Evolutionary conservation across 2,888 invertebrate genomes (phyloP), one percentile per base, ranked within the genome.

Genomic region (Cristatella mucedo): DNA sequence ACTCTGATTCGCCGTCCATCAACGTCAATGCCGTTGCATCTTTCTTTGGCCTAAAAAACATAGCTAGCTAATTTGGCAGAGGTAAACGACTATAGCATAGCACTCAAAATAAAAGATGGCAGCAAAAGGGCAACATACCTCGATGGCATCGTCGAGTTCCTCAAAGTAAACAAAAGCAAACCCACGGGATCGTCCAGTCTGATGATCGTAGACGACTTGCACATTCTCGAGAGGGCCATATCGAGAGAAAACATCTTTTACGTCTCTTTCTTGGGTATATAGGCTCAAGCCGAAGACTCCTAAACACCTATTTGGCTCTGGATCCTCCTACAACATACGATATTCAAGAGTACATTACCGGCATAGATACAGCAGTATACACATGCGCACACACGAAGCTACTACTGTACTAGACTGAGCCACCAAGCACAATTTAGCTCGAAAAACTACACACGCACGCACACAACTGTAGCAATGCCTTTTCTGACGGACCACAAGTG

Each of bases 131-230:
- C 9, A 11, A 34, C 40, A 38, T 51, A 67, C 67, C 41, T 79
- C 78, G 63, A 82, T 82, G 0, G 93, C 86, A 69, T 91, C 87
- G 44, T 82, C 81, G 34, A 78, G 70, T 43, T 76, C 77, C 66
- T 82, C 80, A 69, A 79, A 91, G 69, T 93, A 93, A 33, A 93
- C 82, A 71, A 93, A 93, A 53, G 84, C 82, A 70, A 91, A 93
- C n/a, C 91, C 93, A 53, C 91, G 73, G 0, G 91, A 91, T 41
- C 85, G 74, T 4, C 84, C 83, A 51, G 85, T 85, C 83, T 87
- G 67, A 20, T 86, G 86, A 68, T 95, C 93, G 55, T 87, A 83
- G 39, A 95, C 87, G 47, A 95, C 79, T 70, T 89, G 84, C 19
- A 85, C 80, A 60, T 84, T 78, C 60, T 91, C 86, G 22, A 95